Conservation (phyloP, 1,140 invertebrate genomes). For the Chrysopa pallens region DNA sequence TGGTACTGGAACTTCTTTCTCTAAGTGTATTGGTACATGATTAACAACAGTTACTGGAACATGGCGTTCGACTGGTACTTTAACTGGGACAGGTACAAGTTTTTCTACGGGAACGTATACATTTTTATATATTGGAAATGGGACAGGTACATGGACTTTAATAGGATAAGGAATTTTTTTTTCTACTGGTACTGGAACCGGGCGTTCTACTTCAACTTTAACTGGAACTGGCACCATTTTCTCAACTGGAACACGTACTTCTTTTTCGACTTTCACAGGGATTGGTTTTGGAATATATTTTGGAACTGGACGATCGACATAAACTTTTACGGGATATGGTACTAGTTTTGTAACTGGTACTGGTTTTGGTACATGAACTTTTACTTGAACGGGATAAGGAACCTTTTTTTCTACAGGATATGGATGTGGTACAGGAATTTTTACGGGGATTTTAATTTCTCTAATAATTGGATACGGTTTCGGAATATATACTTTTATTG, state of each 20-base stretch:
- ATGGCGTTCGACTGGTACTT: conserved; percentile 9
- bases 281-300: conserved; percentile 28
- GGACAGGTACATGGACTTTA: conserved; percentile 15
- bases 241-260: conserved; percentile 33
- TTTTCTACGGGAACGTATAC: conserved; percentile 14
- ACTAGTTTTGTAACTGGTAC: conserved; percentile 30
- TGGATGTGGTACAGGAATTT: conserved; percentile 29
- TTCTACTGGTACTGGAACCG: conserved; percentile 18
- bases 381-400: conserved; percentile 36
- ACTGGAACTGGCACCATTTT: conserved; percentile 38
- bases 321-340: conserved; percentile 27
- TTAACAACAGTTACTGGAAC: conserved; percentile 7
- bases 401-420: conserved; percentile 33
- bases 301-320: conserved; percentile 35
- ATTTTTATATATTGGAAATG: conserved; percentile 16
- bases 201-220: conserved; percentile 31
- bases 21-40: conserved; percentile 6
- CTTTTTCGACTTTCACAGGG: conserved; percentile 28
- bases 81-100: conserved; percentile 8
- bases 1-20: conserved; percentile 2
- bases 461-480: conserved; percentile 30
- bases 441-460: conserved; percentile 32
- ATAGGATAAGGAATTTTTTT: conserved; percentile 18
- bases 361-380: conserved; percentile 26
- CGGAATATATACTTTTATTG: conserved; percentile 24